A percentile compares a stretch with the other conserved stretches of the same genome.
Evolutionary conservation across 2,113 vertebrate genomes (phyloP).

Genomic region (Stigmatopora nigra): DNA sequence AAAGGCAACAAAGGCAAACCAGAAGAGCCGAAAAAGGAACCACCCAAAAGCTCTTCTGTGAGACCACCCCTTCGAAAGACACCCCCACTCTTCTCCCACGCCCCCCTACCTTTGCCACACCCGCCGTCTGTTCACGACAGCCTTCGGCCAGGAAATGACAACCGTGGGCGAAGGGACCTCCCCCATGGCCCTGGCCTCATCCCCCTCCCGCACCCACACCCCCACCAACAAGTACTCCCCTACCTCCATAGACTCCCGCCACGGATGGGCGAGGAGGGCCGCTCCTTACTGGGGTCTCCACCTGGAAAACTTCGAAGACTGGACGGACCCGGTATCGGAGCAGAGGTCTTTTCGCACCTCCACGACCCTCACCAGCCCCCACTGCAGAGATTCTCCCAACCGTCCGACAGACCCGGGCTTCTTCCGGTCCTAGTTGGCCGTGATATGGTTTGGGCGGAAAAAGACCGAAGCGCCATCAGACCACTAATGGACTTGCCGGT

Average conservation of each 20-base stretch:
- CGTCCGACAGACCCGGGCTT: slow-evolving; percentile 40
- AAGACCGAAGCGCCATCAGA: slow-evolving; percentile 49
- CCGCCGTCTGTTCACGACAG: slow-evolving; percentile 35
- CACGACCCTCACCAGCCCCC: slow-evolving; percentile 48
- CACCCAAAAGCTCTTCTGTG: slow-evolving; percentile 33
- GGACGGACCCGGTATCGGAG: slow-evolving; percentile 31
- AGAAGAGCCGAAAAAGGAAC: slow-evolving; percentile 60
- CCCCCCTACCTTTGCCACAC: slow-evolving; percentile 24
- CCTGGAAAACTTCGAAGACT: slow-evolving; percentile 55
- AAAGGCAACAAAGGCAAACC: slow-evolving; percentile 43
- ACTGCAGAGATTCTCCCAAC: slow-evolving; percentile 35
- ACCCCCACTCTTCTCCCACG: slow-evolving; percentile 39
- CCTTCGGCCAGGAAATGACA: slow-evolving; percentile 34
- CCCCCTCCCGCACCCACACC: slow-evolving; percentile 23
- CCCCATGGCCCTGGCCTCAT: slow-evolving; percentile 28
- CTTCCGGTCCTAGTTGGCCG: slow-evolving; percentile 41
- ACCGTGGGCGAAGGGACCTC: slow-evolving; percentile 46
- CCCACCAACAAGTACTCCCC: slow-evolving; percentile 23
- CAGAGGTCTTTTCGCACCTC: slow-evolving; percentile 27
- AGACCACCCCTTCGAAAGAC: slow-evolving; percentile 42
- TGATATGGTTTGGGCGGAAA: slow-evolving; percentile 43
- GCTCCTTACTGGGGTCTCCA: slow-evolving; percentile 49
- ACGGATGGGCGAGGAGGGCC: slow-evolving; percentile 49
- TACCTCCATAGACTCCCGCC: slow-evolving; percentile 34
- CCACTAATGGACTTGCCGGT: slow-evolving; percentile 62